These are phyloP conservation scores for Sturnira hondurensis DNA, from an alignment of 2,113 vertebrate genomes.

Conservation along the genomic window DNA sequence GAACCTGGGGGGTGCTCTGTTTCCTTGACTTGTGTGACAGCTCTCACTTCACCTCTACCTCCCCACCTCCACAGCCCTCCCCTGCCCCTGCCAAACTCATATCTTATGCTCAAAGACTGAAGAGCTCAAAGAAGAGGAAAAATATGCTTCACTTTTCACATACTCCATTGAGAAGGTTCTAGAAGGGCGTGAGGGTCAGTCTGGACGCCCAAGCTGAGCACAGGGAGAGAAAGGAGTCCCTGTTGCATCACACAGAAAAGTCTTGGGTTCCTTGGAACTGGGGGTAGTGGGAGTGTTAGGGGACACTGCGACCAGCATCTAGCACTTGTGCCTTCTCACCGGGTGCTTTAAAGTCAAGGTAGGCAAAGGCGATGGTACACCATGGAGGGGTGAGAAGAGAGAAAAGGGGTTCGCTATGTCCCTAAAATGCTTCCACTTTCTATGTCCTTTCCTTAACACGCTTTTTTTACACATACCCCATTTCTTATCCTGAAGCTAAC, in stretches of 20 bases:
- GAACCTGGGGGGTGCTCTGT: no score
- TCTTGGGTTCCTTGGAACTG: fast-evolving
- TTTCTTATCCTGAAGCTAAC: not conserved
- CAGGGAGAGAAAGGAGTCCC: not conserved
- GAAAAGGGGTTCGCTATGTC: not conserved
- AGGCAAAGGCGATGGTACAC: not conserved
- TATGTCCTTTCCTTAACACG: not conserved
- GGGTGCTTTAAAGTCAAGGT: not conserved
- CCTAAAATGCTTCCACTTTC: not conserved
- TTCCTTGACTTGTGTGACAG: not conserved
- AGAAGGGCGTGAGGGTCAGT: not conserved
- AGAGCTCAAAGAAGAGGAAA: not conserved
- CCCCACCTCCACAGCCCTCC: not conserved
- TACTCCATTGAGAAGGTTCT: not conserved
- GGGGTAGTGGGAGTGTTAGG: fast-evolving
- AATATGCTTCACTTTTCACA: not conserved
- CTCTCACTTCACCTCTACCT: not conserved
- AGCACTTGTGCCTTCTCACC: not conserved
- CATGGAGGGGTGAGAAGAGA: not conserved
- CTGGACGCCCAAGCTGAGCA: not conserved
- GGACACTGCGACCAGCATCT: no score
- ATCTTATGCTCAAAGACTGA: not conserved
- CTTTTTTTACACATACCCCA: not conserved
- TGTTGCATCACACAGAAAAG: no score
- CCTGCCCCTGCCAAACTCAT: not conserved